Base-by-base conservation (phyloP, 1,140 invertebrate species). In the Bombus superbus region DNA sequence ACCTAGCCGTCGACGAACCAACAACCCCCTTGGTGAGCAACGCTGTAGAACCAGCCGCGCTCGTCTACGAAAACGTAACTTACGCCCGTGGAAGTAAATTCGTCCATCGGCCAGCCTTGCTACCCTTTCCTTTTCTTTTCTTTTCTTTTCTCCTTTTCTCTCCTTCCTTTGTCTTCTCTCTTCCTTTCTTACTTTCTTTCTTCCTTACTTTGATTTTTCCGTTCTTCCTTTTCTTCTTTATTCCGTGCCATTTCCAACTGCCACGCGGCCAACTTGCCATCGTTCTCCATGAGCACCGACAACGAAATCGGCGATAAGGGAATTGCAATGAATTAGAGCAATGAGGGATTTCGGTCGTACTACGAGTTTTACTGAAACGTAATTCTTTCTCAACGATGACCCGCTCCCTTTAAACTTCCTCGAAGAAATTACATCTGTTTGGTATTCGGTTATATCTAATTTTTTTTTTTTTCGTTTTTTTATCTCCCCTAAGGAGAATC, bases 1-100 rank as follows among this genome's bases (percentile, higher is more conserved):
- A 92, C 91, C 88, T 89, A 90, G 86, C 86, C 88, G 84, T 91
- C 89, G 80, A 86, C 85, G 87, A 85, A 90, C 90, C 91, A 92
- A 91, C 90, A 89, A 88, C 85, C 88, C 86, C 89, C 86, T 81
- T 71, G 83, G 89, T 89, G 90, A 85, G 88, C 85, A 83, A 87
- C 89, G 87, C 72, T 86, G 62, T 86, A 91, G 85, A 81, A 88
- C 87, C 89, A 81, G 76, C 80, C 72, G 68, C 80, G 64, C 74
- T 78, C 32, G 78, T 78, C 28, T 86, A 84, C 88, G 88, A 90
- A 90, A 90, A 89, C 74, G 85, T 81, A 89, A 89, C 81, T 88
- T 89, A 89, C 85, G 64, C 85, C 85, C 38, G 57, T n/a, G 66
- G 13, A 75, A 81, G 73, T 83, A 82, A 86, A 86, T 82, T 81